phyloP scores from a whole-genome alignment of 2,888 invertebrate species.

The Himalopsyche tibetana region DNA sequence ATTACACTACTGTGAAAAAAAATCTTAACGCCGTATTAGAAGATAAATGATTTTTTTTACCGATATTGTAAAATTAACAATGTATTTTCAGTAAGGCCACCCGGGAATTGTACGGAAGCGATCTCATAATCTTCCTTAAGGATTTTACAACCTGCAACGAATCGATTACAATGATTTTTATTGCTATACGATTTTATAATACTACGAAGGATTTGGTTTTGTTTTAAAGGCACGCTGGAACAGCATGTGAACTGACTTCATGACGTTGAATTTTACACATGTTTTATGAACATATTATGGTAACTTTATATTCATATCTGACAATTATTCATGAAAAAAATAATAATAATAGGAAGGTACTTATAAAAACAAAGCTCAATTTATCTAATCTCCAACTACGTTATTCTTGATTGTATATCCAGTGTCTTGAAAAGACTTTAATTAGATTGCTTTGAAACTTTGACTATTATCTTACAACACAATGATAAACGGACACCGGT shows the following conservation, averaged over 20 bases:
- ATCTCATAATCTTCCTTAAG: conserved; percentile 48
- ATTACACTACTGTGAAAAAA: not conserved
- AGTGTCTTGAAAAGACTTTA: too few relatives aligned
- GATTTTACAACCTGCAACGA: conserved; percentile 50
- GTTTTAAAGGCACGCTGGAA: not conserved
- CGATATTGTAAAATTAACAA: not conserved
- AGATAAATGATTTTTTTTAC: not conserved
- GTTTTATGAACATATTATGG: too few relatives aligned
- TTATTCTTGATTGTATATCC: too few relatives aligned
- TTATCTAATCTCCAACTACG: too few relatives aligned
- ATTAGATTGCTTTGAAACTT: too few relatives aligned
- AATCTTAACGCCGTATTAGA: not conserved
- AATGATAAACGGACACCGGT: too few relatives aligned
- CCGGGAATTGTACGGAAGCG: conserved; percentile 47
- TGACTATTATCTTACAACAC: too few relatives aligned
- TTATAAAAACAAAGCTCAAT: too few relatives aligned
- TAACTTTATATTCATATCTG: too few relatives aligned
- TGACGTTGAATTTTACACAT: not conserved
- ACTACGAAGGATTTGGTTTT: not conserved
- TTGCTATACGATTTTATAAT: conserved; percentile 13
- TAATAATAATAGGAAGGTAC: too few relatives aligned
- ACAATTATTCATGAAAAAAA: too few relatives aligned
- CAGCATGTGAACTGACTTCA: not conserved
- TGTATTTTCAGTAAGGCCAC: conserved; percentile 11
- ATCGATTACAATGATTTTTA: conserved; percentile 46